Evolutionary conservation across 23 tunicate genomes (phyloP).

Genomic region (Trididemnum miniatum): DNA sequence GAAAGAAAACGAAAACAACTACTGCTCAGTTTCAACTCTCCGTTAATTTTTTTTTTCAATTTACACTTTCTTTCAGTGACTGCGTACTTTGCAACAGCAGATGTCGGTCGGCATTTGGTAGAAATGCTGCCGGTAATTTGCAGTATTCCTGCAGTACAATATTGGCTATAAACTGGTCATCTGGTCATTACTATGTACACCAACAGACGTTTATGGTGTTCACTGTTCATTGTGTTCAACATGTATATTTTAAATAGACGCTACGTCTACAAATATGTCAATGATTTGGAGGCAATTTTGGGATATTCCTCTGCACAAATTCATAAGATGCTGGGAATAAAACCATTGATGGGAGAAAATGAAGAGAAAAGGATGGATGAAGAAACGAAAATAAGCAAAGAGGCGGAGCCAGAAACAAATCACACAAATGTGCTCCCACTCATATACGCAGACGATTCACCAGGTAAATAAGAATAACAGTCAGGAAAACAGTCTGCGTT

Average conservation of each 20-base stretch:
- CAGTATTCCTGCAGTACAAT: too few species aligned
- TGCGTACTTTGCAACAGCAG: too few species aligned
- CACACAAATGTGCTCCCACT: background rate
- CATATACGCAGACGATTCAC: background rate
- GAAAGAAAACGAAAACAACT: too few species aligned
- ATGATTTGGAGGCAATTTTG: constrained; percentile 66
- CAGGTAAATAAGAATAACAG: too few species aligned
- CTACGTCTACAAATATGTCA: constrained; percentile 89
- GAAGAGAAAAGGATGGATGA: background rate
- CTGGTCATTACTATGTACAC: background rate
- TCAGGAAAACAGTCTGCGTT: too few species aligned
- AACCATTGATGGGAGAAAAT: constrained; percentile 50
- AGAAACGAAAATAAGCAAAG: background rate
- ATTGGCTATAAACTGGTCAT: background rate
- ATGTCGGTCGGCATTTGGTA: too few species aligned
- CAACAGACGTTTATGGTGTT: too few species aligned
- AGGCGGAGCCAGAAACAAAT: background rate
- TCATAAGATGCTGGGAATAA: constrained; percentile 79
- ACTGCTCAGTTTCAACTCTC: too few species aligned
- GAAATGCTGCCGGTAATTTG: too few species aligned
- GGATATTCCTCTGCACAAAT: constrained; percentile 54
- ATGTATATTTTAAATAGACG: constrained; percentile 37
- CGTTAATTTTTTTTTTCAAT: too few species aligned
- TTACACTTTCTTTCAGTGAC: too few species aligned
- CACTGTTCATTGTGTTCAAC: too few species aligned